phyloP scores from a whole-genome alignment of 2,113 vertebrate genomes.

The Indri indri region DNA sequence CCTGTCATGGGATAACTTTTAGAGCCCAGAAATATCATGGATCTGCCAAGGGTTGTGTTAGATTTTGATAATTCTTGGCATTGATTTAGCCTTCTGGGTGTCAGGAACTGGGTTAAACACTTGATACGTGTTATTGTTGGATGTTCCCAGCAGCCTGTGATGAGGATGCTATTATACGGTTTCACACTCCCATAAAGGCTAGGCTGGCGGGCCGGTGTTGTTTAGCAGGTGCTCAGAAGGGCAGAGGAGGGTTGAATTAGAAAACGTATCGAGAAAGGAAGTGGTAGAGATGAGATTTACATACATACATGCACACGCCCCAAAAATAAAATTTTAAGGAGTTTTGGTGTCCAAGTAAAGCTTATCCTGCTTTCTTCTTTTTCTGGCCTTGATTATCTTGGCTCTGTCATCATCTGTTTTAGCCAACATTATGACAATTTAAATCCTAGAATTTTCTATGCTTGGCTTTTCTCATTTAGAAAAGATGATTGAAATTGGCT shows the following conservation, averaged over 20 bases:
- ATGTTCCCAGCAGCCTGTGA: not conserved
- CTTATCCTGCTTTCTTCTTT: not conserved
- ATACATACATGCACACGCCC: not conserved
- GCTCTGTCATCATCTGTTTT: not conserved
- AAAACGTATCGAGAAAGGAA: not conserved
- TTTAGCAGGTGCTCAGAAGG: not conserved
- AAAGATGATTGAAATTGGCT: conserved; percentile 13
- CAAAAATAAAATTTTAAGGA: not conserved
- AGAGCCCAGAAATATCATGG: not conserved
- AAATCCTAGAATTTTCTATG: conserved; percentile 33
- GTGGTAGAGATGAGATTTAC: not conserved
- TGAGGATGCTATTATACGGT: not conserved
- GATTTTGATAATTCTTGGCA: not conserved
- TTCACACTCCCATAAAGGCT: not conserved
- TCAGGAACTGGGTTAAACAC: not conserved
- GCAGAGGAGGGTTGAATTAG: not conserved
- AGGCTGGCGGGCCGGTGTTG: not conserved
- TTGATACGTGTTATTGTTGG: not conserved
- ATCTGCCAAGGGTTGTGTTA: not conserved
- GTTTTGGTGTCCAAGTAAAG: not conserved
- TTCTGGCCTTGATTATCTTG: not conserved
- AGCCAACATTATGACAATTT: not conserved
- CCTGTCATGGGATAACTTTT: not conserved
- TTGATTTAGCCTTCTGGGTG: not conserved
- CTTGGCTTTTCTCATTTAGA: conserved; percentile 45